These are phyloP conservation scores for Gymnarchus niloticus DNA, from an alignment of 2,113 vertebrate species.

Conservation along the genomic window DNA sequence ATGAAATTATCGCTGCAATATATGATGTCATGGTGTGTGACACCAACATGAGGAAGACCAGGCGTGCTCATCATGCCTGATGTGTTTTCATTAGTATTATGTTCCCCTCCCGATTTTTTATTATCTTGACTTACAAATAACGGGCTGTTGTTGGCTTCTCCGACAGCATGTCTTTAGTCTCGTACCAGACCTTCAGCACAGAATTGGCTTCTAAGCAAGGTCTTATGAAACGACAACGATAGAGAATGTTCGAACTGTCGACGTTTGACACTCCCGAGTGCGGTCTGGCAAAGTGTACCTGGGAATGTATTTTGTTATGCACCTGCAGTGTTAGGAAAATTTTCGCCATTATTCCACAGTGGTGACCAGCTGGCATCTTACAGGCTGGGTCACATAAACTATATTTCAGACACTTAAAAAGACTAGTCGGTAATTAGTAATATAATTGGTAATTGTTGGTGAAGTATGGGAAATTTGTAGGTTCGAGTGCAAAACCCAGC, in stretches of 20 bases:
- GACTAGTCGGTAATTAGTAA: too few species aligned
- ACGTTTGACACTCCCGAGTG: neutral
- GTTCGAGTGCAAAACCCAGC: neutral
- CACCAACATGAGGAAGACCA: neutral
- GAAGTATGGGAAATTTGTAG: neutral
- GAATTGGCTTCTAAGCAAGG: neutral
- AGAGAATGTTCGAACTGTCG: neutral
- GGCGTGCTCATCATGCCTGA: neutral
- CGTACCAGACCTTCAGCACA: neutral
- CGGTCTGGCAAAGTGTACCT: too few species aligned
- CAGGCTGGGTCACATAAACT: neutral
- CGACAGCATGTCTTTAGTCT: neutral
- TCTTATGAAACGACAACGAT: neutral
- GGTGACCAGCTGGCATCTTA: neutral
- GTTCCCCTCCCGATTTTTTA: neutral
- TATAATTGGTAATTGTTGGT: neutral
- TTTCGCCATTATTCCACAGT: neutral
- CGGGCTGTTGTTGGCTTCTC: neutral
- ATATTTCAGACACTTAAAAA: too few species aligned
- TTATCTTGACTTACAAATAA: conserved; percentile 3
- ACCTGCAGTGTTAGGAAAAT: neutral
- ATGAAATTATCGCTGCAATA: conserved; percentile 19
- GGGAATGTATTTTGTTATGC: neutral
- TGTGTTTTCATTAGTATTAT: conserved; percentile 13
- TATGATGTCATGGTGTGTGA: conserved; percentile 7